Percentiles rank a stretch among this genome's conserved stretches.
Conservation (phyloP, 2,888 invertebrate genomes). For the Eupithecia subfuscata region DNA sequence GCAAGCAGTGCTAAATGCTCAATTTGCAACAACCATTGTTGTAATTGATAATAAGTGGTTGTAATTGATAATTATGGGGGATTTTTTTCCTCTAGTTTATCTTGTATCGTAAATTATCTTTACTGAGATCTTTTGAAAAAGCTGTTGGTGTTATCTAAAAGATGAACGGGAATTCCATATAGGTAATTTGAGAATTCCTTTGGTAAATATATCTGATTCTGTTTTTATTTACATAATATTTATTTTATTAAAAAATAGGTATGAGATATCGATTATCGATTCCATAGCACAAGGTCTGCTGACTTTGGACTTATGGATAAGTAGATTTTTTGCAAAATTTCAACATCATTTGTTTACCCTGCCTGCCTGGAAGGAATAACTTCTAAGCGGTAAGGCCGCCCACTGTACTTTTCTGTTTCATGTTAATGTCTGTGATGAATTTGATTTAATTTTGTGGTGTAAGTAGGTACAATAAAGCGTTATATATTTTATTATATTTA, state of each 20-base stretch:
- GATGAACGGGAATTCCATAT: background rate
- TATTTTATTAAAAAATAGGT: no score
- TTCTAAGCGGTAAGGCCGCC: no score
- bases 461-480: no score
- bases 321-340: no score
- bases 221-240: no score
- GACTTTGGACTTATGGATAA: background rate
- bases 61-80: constrained; percentile 34
- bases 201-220: background rate
- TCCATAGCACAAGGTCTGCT: background rate
- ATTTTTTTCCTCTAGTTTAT: constrained; percentile 21
- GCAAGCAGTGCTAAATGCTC: constrained; percentile 22
- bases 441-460: no score
- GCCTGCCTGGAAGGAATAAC: no score
- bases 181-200: background rate
- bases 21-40: constrained; percentile 36
- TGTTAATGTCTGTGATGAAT: no score
- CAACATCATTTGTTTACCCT: no score
- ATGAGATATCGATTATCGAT: background rate
- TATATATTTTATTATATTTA: no score
- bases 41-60: constrained; percentile 31
- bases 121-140: constrained; percentile 6
- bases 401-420: no score
- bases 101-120: constrained; percentile 11
- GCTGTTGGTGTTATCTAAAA: background rate